Evolutionary conservation across 1,140 invertebrate genomes (phyloP).

Genomic region (Carposina sasakii): DNA sequence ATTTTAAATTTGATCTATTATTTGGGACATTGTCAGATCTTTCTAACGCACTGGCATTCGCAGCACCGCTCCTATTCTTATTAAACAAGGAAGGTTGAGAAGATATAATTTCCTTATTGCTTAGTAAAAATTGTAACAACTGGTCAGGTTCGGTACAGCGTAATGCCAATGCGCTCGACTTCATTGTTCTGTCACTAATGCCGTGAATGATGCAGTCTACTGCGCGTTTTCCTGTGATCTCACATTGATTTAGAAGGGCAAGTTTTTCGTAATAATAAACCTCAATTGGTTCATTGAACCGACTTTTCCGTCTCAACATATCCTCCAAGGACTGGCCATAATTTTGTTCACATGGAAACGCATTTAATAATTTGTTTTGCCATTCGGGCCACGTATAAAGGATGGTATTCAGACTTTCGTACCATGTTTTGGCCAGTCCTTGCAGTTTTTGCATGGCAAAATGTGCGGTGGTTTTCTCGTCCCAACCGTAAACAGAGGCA

Average conservation of each 20-base stretch:
- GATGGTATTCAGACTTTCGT: neutral
- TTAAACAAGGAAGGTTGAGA: no score
- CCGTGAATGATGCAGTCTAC: conserved; percentile 3
- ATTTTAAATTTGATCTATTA: no score
- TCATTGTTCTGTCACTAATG: conserved; percentile 3
- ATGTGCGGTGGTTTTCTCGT: neutral
- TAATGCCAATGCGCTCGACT: neutral
- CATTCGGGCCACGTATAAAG: neutral
- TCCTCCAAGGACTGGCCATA: conserved; percentile 1
- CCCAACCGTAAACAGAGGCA: neutral
- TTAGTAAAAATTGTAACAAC: conserved; percentile 2
- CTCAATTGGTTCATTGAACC: neutral
- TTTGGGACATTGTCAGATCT: neutral
- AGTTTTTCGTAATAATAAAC: conserved; percentile 2
- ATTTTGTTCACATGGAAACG: neutral
- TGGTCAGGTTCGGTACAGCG: neutral
- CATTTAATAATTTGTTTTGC: conserved; percentile 1
- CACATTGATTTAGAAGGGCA: neutral
- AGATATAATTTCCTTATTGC: conserved; percentile 9
- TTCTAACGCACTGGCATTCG: no score
- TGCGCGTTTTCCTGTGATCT: neutral
- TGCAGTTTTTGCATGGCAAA: neutral
- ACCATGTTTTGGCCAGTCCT: conserved; percentile 1
- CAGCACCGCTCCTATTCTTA: no score
- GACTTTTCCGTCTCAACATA: neutral